Percentiles rank a stretch among this genome's conserved stretches.
These are phyloP conservation scores for Patella caerulea DNA, from an alignment of 2,888 invertebrate species.

Conservation along the genomic window DNA sequence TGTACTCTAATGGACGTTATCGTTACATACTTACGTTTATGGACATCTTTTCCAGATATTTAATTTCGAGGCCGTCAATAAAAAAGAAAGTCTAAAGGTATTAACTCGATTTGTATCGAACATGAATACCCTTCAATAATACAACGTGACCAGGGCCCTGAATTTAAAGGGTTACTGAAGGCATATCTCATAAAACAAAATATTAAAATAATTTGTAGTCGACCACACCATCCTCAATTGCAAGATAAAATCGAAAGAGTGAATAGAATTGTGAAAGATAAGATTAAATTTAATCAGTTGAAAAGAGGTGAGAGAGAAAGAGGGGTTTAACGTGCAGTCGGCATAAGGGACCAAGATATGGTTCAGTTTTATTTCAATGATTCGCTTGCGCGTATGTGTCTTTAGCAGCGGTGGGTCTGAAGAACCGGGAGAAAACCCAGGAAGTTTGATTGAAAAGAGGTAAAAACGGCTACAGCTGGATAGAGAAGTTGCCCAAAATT, in stretches of 20 bases:
- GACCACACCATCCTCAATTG: constrained; percentile 19
- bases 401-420: background rate
- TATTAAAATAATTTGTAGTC: constrained; percentile 9
- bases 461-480: background rate
- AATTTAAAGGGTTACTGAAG: constrained; percentile 10
- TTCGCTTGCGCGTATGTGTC: too few relatives aligned
- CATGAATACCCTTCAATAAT: constrained; percentile 14
- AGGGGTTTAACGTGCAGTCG: background rate
- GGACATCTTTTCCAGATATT: background rate
- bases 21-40: background rate
- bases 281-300: background rate
- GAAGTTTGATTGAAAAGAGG: background rate
- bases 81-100: background rate
- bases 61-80: background rate
- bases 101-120: background rate
- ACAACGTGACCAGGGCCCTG: constrained; percentile 17
- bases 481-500: background rate
- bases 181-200: background rate
- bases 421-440: background rate
- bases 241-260: constrained; percentile 17
- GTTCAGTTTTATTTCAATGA: too few relatives aligned
- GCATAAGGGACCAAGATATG: too few relatives aligned
- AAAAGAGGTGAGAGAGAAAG: background rate
- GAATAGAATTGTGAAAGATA: background rate
- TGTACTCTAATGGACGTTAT: background rate